phyloP scores from a whole-genome alignment of 2,113 vertebrate species.

The Ia io region DNA sequence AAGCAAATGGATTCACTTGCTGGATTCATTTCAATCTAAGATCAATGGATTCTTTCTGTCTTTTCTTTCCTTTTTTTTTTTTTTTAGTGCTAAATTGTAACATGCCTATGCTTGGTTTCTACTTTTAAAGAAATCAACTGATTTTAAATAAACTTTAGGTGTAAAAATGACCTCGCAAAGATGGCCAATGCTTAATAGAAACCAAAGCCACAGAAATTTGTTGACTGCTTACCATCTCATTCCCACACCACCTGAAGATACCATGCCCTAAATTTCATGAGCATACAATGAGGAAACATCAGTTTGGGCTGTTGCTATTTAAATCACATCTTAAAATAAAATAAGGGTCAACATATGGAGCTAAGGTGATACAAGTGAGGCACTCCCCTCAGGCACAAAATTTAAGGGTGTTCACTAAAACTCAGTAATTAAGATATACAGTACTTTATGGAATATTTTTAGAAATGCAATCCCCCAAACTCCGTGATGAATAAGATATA shows the following conservation, averaged over 20 bases:
- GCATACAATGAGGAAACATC: not conserved
- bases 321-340: not conserved
- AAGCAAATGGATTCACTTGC: not conserved
- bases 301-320: not conserved
- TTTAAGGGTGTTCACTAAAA: not conserved
- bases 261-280: not conserved
- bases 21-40: not conserved
- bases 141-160: not conserved
- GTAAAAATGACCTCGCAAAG: not conserved
- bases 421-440: not conserved
- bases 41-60: not conserved
- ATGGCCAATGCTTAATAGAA: not conserved
- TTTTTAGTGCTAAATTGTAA: constrained; percentile 30
- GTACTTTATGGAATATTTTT: not conserved
- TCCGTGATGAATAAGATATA: not conserved
- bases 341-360: not conserved
- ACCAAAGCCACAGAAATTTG: not conserved
- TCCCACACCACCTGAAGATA: not conserved
- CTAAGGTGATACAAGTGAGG: not conserved
- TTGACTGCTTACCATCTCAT: not conserved
- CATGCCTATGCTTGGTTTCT: not conserved
- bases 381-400: not conserved
- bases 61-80: not conserved
- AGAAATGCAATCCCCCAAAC: not conserved
- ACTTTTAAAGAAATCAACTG: not conserved